Base-by-base conservation (phyloP, 2,888 invertebrate genomes). In the Eremobia ochroleuca region DNA sequence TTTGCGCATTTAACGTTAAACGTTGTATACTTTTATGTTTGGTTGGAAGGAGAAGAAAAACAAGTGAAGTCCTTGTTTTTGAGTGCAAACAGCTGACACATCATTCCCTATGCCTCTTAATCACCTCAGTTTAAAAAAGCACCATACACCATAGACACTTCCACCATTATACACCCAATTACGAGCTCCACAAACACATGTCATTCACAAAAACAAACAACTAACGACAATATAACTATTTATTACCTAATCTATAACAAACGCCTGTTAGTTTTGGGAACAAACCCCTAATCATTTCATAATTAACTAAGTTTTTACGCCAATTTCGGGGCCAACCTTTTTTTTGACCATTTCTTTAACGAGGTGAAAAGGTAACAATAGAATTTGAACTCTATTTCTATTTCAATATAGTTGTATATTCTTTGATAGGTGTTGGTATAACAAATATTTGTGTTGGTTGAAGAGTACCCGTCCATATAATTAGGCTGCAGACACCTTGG, bases 271-370 rank as follows among this genome's bases (percentile, higher is more conserved):
- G 96, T 94, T 94, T 95, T 94, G 92, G 90, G 55, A 87, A 89
- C 92, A 92, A 94, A 95, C 96, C 96, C 94, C 92, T 95, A 96
- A 97, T 97, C 96, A 96, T 96, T 94, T 93, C 91, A 93, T 94
- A 96, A 97, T 96, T 96, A 96, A 94, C 94, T 91, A 90, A 90
- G 93, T 96, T 96, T 96, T 96, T 96, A 96, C 96, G 96, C 97
- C 95, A 96, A 96, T 96, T 95, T 93, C 88, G 73, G 69, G 85
- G 77, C 83, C 89, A 86, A 85, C 85, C 83, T 80, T 89, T 92
- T 90, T 91, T 92, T 91, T 87, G 62, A 67, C 73, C 88, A 87
- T 89, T 79, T 91, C 88, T 85, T 87, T 92, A 92, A 92, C 92
- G 90, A 91, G 87, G 74, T 79, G 15, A 5, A n/a, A 28, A 37